phyloP scores from a whole-genome alignment of 2,888 invertebrate genomes.

The Syrista parreyssii region DNA sequence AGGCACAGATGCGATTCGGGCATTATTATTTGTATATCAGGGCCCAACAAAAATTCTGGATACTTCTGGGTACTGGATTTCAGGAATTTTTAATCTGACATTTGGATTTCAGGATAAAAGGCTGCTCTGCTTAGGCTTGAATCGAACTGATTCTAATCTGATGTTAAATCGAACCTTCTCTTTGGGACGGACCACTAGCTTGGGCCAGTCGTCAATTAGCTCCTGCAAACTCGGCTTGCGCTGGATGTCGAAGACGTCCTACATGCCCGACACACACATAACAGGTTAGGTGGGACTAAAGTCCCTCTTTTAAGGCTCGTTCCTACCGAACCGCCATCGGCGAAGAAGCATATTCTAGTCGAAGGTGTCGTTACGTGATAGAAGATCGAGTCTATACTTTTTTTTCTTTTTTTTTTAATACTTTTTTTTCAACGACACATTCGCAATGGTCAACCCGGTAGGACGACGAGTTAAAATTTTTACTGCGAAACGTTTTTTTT shows the following conservation, averaged over 20 bases:
- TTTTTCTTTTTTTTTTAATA: constrained; percentile 9
- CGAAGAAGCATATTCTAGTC: not conserved
- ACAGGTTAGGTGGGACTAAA: constrained; percentile 19
- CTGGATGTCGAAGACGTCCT: constrained; percentile 77
- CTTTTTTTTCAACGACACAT: constrained; percentile 1
- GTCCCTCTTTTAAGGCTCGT: constrained; percentile 18
- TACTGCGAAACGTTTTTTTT: constrained; percentile 16
- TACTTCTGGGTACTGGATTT: not conserved
- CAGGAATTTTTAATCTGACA: not conserved
- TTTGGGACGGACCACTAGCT: constrained; percentile 75
- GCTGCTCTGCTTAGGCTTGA: not conserved
- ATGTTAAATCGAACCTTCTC: constrained; percentile 73
- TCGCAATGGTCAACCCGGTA: not conserved
- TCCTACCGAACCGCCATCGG: constrained; percentile 13
- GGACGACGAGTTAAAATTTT: not conserved
- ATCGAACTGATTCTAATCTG: constrained; percentile 31
- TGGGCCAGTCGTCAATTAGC: constrained; percentile 84
- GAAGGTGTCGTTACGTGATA: not conserved
- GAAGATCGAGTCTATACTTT: not conserved
- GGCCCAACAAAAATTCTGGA: not conserved
- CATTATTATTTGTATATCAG: not conserved
- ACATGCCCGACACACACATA: constrained; percentile 65
- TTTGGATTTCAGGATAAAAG: not conserved
- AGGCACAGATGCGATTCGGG: not conserved
- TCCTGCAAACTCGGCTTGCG: constrained; percentile 77